Base-by-base conservation (phyloP, 2,888 invertebrate species). In the Drosophila tanythrix region DNA sequence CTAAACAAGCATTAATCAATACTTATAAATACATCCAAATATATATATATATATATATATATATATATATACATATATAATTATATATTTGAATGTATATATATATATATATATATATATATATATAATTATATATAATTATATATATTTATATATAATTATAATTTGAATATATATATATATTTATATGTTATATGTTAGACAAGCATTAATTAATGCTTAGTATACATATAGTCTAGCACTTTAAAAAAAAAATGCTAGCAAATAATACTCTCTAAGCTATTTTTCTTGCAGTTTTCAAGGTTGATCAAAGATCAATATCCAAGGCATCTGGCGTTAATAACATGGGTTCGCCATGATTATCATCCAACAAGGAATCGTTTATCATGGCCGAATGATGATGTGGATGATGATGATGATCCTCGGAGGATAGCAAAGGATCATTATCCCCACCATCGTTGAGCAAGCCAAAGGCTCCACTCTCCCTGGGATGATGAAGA, bases 291-390 rank as follows among this genome's bases (percentile, higher is more conserved):
- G 25, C 46, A 25, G 46, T 46, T 25, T 46, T 3, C 15, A 25
- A 46, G 46, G 25, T 15, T 46, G 89, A 83, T 77, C 35, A 89
- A 8, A 84, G 64, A 94, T 92, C 77, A 93, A 94, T 91, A 86
- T 94, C 94, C 52, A 91, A 71, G 2, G 94, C 94, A 78, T 94
- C 94, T 6, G 94, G 93, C 33, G 94, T 93, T 33, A 94, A 92
- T 50, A 94, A 82, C 92, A 94, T 94, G 35, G 94, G 94, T 81
- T 94, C 93, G 53, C 62, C 70, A 11, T 86, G 81, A 7, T 46
- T 50, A 6, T 88, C 83, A 40, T 80, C 77, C 7, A 93, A 55
- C 93, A 94, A 58, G 92, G 94, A 65, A 83, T 94, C 94, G 65
- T 93, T 93, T 71, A 91, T 88, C 75, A 92, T 91, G 46, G 90